Evolutionary conservation across 2,888 invertebrate genomes (phyloP), one percentile per base, ranked within the genome.

Genomic region (Cataglyphis cursor): DNA sequence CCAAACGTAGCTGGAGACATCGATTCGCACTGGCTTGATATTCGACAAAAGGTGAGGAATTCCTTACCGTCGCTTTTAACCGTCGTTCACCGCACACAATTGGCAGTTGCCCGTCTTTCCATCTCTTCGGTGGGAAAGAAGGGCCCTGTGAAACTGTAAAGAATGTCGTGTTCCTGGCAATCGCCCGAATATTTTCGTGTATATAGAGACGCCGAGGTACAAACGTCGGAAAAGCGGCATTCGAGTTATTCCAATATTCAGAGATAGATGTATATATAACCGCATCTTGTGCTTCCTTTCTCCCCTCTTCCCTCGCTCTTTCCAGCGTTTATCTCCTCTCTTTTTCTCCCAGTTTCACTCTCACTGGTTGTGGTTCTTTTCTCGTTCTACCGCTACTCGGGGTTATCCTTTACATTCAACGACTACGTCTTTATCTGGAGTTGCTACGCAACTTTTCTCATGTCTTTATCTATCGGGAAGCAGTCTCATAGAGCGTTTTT

Each of bases 161-260:
- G 92, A 94, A 94, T 93, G 93, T 93, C 93, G 93, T 92, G 90
- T 92, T 93, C 89, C 86, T 85, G 86, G 91, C 91, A 90, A 91
- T 90, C 90, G 89, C 87, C 89, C 90, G 90, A 91, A 92, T 92
- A 89, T 91, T 86, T 88, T 66, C 76, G 81, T 84, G 87, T 85
- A 86, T 88, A 87, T 83, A 85, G 85, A 83, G 83, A 72, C 72
- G 68, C 70, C 73, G 81, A 73, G 85, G 82, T 86, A 85, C 82
- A 90, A 86, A 86, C 87, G 87, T 85, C 84, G 81, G 82, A 81
- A 83, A 89, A 88, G 84, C 85, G 92, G 92, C 89, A 93, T 93
- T 90, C 89, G 85, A 93, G 92, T 93, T 93, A 93, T 93, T 93
- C 89, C 93, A 93, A 93, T 93, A 93, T 93, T 93, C 92, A 92